These are phyloP conservation scores for Todus mexicanus DNA, from an alignment of 2,797 vertebrate species.

Conservation along the genomic window DNA sequence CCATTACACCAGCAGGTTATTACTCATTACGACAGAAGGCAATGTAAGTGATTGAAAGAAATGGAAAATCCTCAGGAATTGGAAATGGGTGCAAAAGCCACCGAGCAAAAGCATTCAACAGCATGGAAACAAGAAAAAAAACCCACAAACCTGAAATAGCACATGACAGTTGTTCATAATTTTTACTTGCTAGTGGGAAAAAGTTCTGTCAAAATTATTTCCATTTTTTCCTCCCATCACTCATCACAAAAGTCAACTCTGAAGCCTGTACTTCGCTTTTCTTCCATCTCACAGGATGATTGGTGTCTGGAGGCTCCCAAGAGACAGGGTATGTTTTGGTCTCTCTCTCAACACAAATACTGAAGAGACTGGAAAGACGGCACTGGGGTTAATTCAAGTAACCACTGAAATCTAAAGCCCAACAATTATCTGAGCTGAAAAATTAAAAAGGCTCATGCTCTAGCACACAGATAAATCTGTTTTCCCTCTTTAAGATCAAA, in stretches of 20 bases:
- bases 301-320: background rate
- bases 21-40: background rate
- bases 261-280: background rate
- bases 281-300: background rate
- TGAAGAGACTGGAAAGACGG: background rate
- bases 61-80: background rate
- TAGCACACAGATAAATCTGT: background rate
- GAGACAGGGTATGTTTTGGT: background rate
- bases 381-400: conserved; percentile 5
- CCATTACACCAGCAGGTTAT: background rate
- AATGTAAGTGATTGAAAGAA: background rate
- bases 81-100: background rate
- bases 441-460: background rate
- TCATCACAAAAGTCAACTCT: background rate
- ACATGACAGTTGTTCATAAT: background rate
- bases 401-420: background rate
- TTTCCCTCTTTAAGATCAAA: background rate
- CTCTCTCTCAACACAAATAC: background rate
- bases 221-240: background rate
- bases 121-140: background rate
- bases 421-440: background rate
- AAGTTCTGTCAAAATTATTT: background rate
- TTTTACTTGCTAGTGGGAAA: background rate
- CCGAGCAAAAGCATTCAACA: background rate
- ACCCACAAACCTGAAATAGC: background rate